phyloP scores from a whole-genome alignment of 1,140 invertebrate species.

The Lithobius niger region DNA sequence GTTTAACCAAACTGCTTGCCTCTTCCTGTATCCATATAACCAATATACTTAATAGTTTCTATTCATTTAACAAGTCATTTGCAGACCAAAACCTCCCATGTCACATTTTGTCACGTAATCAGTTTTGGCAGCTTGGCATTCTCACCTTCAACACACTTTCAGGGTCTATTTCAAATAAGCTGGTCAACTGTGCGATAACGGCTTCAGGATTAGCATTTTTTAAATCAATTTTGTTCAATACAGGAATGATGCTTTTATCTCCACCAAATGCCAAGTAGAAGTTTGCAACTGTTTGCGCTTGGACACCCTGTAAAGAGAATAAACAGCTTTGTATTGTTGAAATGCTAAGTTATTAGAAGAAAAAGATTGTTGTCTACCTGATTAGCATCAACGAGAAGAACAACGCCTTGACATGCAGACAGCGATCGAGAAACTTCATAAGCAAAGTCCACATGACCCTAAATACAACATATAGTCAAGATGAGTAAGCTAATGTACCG shows the following conservation, averaged over 20 bases:
- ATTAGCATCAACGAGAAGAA: constrained; percentile 91
- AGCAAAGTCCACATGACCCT: constrained; percentile 94
- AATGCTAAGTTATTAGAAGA: constrained; percentile 1
- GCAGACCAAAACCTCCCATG: no score
- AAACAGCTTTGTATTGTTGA: neutral
- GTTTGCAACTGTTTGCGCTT: constrained; percentile 96
- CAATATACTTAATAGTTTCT: no score
- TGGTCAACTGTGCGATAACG: constrained; percentile 61
- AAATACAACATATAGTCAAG: no score
- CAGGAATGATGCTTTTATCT: constrained; percentile 73
- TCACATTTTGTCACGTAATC: no score
- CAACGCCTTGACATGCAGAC: constrained; percentile 83
- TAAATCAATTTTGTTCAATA: constrained; percentile 94
- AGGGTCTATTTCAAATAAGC: constrained; percentile 69
- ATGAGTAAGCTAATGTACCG: neutral
- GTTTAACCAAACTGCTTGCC: no score
- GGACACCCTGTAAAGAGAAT: constrained; percentile 49
- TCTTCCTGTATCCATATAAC: no score
- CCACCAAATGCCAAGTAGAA: constrained; percentile 80
- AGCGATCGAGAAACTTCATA: constrained; percentile 82
- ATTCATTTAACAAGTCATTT: no score
- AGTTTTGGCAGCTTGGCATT: no score
- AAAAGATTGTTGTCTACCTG: constrained; percentile 35
- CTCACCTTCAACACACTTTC: constrained; percentile 48
- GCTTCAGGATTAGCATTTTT: constrained; percentile 73